A percentile compares a stretch with the other conserved stretches of the same genome.
phyloP scores from a whole-genome alignment of 1,140 invertebrate species.

The Elymnias hypermnestra region DNA sequence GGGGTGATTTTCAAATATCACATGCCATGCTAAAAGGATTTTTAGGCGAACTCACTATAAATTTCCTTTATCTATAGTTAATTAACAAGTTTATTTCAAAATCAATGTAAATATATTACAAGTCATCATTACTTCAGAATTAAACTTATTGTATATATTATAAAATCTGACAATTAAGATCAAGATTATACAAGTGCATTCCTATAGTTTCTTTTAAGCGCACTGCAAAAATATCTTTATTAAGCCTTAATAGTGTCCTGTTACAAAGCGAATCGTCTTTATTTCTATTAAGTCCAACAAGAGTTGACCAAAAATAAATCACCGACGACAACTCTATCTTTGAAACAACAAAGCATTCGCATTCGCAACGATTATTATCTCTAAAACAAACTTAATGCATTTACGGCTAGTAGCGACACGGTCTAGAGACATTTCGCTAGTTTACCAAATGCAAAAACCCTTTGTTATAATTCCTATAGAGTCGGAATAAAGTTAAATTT shows the following conservation, averaged over 20 bases:
- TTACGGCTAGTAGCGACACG: constrained; percentile 72
- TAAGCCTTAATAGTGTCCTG: constrained; percentile 13
- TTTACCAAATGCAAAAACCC: constrained; percentile 31
- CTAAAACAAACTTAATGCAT: constrained; percentile 73
- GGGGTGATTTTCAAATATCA: too few relatives aligned
- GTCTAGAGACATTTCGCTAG: constrained; percentile 68
- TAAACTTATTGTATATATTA: too few relatives aligned
- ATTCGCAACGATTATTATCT: constrained; percentile 75
- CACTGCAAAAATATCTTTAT: not conserved
- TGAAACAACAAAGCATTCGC: constrained; percentile 70
- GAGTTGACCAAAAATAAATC: constrained; percentile 71
- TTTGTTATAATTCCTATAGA: too few relatives aligned
- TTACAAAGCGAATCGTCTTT: constrained; percentile 24
- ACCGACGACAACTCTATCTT: constrained; percentile 71
- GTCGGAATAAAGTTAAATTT: constrained; percentile 41
- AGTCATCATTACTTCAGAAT: too few relatives aligned
- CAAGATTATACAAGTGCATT: too few relatives aligned
- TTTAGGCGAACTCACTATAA: too few relatives aligned
- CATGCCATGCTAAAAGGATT: too few relatives aligned
- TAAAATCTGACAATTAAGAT: too few relatives aligned
- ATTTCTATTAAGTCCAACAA: constrained; percentile 64
- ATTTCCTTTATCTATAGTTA: too few relatives aligned
- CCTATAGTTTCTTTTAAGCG: too few relatives aligned
- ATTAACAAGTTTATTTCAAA: too few relatives aligned
- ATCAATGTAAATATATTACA: too few relatives aligned